These are phyloP conservation scores for Ascidia mentula DNA, from an alignment of 23 tunicate species.

Conservation along the genomic window DNA sequence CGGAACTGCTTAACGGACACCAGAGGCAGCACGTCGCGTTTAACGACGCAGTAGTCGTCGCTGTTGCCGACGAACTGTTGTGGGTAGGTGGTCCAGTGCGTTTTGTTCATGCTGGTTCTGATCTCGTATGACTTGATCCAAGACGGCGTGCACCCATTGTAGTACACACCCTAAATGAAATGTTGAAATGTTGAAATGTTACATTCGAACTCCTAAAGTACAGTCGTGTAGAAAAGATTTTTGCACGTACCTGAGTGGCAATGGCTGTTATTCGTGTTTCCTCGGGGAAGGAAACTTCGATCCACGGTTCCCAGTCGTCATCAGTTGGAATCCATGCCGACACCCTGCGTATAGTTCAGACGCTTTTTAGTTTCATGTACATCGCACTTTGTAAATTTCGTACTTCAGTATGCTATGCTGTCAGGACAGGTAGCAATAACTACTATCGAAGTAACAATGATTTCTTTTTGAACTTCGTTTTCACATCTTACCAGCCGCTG, in stretches of 20 bases:
- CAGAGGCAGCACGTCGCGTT: conserved; percentile 6
- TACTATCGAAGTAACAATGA: not conserved
- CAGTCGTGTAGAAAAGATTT: not conserved
- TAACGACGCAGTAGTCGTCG: conserved; percentile 15
- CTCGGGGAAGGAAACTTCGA: conserved; percentile 30
- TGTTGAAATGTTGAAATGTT: too few species aligned
- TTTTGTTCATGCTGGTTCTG: conserved; percentile 18
- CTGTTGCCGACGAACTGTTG: conserved; percentile 14
- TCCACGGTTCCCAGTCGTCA: conserved; percentile 42
- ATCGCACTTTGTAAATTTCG: not conserved
- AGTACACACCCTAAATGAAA: not conserved
- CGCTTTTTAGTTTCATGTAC: not conserved
- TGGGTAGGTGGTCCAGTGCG: conserved; percentile 7
- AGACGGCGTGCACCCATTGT: not conserved
- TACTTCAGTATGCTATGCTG: not conserved
- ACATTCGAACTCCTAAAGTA: too few species aligned
- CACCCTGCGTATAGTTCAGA: conserved; percentile 4
- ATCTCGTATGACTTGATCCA: conserved; percentile 29
- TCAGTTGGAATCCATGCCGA: conserved; percentile 35
- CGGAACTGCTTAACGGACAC: conserved; percentile 25
- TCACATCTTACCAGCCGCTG: conserved; percentile 28
- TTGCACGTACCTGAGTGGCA: conserved; percentile 18
- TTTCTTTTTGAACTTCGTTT: too few species aligned
- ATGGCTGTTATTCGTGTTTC: conserved; percentile 20
- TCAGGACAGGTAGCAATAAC: not conserved